These are phyloP conservation scores for Eupithecia inturbata DNA, from an alignment of 2,888 invertebrate genomes.

Conservation along the genomic window DNA sequence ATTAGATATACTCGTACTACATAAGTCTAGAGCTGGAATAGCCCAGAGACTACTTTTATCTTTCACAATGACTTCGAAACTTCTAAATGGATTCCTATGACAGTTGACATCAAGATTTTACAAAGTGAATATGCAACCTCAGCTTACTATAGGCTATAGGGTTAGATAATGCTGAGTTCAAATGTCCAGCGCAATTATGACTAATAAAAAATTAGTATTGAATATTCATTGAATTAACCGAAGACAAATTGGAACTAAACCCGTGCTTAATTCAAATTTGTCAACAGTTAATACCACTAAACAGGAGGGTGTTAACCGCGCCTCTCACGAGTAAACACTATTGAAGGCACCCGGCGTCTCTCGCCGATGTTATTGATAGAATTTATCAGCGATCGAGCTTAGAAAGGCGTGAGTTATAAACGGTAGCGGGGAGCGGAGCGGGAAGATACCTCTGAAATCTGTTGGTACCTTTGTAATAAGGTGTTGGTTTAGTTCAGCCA, in stretches of 20 bases:
- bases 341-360: conserved; percentile 75
- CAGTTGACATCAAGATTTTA: too few relatives aligned
- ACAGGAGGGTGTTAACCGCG: conserved; percentile 65
- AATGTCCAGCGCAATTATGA: background rate
- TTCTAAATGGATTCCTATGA: too few relatives aligned
- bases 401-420: conserved; percentile 41
- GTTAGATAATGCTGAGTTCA: background rate
- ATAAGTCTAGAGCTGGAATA: too few relatives aligned
- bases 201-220: background rate
- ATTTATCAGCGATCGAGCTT: conserved; percentile 79
- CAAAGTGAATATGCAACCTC: background rate
- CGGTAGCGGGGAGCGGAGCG: conserved; percentile 42
- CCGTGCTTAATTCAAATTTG: conserved; percentile 40
- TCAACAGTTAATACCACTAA: conserved; percentile 44
- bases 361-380: conserved; percentile 79
- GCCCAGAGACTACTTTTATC: too few relatives aligned
- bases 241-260: conserved; percentile 15
- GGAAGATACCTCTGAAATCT: background rate
- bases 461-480: background rate
- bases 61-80: too few relatives aligned
- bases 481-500: background rate
- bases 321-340: conserved; percentile 74
- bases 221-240: conserved; percentile 7
- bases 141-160: background rate
- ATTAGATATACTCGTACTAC: too few relatives aligned